Evolutionary conservation across 2,797 vertebrate species (phyloP).

Genomic region (Poliocrania exsul): DNA sequence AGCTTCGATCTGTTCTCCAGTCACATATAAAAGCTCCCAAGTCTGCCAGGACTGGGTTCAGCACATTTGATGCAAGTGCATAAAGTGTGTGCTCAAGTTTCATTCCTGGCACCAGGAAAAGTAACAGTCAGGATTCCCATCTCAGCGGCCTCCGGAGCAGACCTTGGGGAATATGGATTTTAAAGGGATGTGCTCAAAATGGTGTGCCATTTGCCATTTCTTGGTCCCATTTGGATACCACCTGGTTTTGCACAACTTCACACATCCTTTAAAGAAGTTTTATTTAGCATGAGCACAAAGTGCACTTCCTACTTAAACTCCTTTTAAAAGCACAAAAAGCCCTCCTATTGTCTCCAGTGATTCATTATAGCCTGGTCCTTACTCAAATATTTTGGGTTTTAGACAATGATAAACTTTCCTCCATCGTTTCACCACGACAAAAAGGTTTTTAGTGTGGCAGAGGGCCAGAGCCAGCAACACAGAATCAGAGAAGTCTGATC

Average conservation of each 20-base stretch:
- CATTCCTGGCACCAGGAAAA: slow-evolving; percentile 43
- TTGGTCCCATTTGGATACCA: slow-evolving; percentile 56
- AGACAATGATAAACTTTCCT: background rate
- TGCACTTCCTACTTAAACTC: slow-evolving; percentile 55
- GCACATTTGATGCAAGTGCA: slow-evolving; percentile 33
- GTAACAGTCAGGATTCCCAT: background rate
- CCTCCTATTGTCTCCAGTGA: slow-evolving; percentile 15
- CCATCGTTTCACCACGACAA: background rate
- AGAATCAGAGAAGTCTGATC: background rate
- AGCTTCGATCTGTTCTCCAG: slow-evolving; percentile 16
- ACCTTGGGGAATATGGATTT: background rate
- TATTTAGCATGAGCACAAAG: slow-evolving; percentile 60
- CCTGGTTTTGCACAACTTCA: slow-evolving; percentile 47
- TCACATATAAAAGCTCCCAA: background rate
- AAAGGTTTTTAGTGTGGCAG: slow-evolving; percentile 26
- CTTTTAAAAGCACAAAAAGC: slow-evolving; percentile 54
- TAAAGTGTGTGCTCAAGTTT: slow-evolving; percentile 32
- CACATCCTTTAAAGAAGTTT: slow-evolving; percentile 62
- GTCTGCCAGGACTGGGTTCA: slow-evolving; percentile 14
- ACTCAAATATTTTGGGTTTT: background rate
- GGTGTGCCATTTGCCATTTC: background rate
- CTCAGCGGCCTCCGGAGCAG: background rate
- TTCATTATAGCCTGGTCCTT: background rate
- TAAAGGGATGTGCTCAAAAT: slow-evolving; percentile 19
- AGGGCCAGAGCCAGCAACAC: background rate